These are phyloP conservation scores for Dynastes hyllus DNA, from an alignment of 2,888 invertebrate genomes.

Conservation along the genomic window DNA sequence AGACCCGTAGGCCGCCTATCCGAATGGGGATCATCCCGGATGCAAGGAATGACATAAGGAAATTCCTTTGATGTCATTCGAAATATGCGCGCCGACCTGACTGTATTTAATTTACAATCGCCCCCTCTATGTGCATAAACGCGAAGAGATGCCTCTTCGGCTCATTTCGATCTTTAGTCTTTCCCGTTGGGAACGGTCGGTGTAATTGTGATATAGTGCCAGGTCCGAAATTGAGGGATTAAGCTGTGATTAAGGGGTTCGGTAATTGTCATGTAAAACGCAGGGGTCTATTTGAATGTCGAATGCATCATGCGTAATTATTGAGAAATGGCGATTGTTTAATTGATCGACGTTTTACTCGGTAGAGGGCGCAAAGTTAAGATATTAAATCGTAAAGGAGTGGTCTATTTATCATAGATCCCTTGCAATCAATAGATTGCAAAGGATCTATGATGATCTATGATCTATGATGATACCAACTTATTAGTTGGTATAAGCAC, in stretches of 20 bases:
- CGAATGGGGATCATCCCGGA: constrained; percentile 19
- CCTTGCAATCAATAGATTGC: no score
- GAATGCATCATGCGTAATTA: constrained; percentile 35
- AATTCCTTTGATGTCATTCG: constrained; percentile 48
- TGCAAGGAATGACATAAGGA: constrained; percentile 45
- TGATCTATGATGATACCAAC: no score
- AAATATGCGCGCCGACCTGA: constrained; percentile 27
- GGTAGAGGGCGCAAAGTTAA: constrained; percentile 2
- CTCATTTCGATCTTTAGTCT: constrained; percentile 21
- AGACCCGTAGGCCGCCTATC: not conserved
- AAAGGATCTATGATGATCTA: accelerated
- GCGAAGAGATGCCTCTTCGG: not conserved
- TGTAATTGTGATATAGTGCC: constrained; percentile 24
- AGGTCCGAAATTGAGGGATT: constrained; percentile 36
- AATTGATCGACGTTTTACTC: constrained; percentile 14
- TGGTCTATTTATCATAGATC: not conserved
- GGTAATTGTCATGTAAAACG: constrained; percentile 39
- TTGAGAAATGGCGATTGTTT: constrained; percentile 19
- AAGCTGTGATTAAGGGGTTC: constrained; percentile 31
- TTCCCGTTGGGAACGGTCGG: not conserved
- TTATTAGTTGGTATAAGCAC: no score
- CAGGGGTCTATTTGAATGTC: constrained; percentile 32
- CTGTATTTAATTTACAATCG: constrained; percentile 41
- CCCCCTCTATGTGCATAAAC: not conserved
- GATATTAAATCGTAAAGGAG: not conserved